These are phyloP conservation scores for Frankliniella intonsa DNA, from an alignment of 2,888 invertebrate genomes.

Conservation along the genomic window DNA sequence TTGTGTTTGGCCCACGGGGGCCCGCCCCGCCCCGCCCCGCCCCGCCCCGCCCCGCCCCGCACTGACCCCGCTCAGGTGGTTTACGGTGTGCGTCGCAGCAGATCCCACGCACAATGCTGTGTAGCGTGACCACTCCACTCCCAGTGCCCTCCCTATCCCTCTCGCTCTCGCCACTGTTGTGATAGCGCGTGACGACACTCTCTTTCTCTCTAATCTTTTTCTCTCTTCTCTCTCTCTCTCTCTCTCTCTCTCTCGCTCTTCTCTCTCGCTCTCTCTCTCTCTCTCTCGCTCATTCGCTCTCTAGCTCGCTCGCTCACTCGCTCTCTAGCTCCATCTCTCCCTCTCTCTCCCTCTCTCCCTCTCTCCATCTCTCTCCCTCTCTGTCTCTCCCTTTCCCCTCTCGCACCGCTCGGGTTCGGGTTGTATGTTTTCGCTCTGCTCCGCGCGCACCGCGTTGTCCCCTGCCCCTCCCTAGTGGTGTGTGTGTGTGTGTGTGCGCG, in stretches of 20 bases:
- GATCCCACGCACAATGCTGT: too few species aligned
- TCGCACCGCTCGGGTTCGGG: too few species aligned
- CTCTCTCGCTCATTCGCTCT: background rate
- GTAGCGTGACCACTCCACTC: too few species aligned
- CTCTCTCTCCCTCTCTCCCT: conserved; percentile 1
- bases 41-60: too few species aligned
- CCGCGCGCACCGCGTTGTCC: background rate
- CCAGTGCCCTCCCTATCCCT: too few species aligned
- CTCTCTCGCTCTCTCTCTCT: background rate
- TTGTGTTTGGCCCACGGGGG: too few species aligned
- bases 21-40: too few species aligned
- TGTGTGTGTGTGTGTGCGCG: background rate
- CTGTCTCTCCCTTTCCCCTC: background rate
- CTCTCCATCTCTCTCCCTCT: background rate
- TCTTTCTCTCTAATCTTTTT: too few species aligned
- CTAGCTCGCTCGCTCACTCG: background rate
- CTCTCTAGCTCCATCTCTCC: background rate
- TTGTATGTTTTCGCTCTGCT: background rate
- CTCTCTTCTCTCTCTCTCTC: background rate
- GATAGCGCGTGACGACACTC: too few species aligned
- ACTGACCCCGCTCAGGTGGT: too few species aligned
- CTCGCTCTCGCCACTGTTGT: too few species aligned
- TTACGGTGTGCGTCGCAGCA: too few species aligned
- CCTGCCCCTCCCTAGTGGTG: background rate
- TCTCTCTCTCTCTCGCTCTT: background rate